Evolutionary conservation across 2,888 invertebrate species (phyloP).

Genomic region (Taenaris catops): DNA sequence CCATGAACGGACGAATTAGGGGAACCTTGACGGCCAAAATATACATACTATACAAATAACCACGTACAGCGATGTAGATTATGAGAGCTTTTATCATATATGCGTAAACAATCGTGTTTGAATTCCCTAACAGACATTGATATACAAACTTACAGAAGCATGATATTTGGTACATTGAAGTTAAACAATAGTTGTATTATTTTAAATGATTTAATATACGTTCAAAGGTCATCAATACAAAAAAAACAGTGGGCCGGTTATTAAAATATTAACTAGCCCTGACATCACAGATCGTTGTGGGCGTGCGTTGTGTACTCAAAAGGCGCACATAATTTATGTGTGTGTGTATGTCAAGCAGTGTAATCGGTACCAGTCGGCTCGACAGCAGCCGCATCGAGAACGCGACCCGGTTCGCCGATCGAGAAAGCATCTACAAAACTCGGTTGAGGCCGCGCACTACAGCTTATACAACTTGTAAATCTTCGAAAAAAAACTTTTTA

Average conservation of each 20-base stretch:
- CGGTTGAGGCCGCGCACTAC: conserved; percentile 69
- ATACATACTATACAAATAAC: conserved; percentile 16
- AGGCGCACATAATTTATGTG: conserved; percentile 31
- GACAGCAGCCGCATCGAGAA: conserved; percentile 65
- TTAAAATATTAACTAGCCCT: conserved; percentile 52
- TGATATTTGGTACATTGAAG: too few species aligned
- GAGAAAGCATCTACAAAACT: conserved; percentile 79
- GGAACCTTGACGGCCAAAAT: conserved; percentile 17
- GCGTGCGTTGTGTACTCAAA: conserved; percentile 32
- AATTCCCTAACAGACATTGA: too few species aligned
- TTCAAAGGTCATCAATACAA: too few species aligned
- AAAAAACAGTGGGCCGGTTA: conserved; percentile 28
- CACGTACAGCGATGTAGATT: conserved; percentile 3
- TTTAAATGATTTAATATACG: too few species aligned
- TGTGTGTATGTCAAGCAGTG: conserved; percentile 33
- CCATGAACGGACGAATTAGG: conserved; percentile 17
- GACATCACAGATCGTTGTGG: conserved; percentile 44
- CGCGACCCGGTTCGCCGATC: conserved; percentile 76
- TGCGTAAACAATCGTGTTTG: conserved; percentile 2
- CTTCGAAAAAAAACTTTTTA: conserved; percentile 11
- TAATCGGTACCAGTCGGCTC: conserved; percentile 27
- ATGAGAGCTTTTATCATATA: conserved; percentile 10
- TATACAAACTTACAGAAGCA: too few species aligned
- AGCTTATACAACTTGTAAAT: conserved; percentile 15
- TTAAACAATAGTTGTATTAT: too few species aligned